Evolutionary conservation across 2,113 vertebrate genomes (phyloP), one percentile per base, ranked within the genome.

Genomic region (Carassius carassius): DNA sequence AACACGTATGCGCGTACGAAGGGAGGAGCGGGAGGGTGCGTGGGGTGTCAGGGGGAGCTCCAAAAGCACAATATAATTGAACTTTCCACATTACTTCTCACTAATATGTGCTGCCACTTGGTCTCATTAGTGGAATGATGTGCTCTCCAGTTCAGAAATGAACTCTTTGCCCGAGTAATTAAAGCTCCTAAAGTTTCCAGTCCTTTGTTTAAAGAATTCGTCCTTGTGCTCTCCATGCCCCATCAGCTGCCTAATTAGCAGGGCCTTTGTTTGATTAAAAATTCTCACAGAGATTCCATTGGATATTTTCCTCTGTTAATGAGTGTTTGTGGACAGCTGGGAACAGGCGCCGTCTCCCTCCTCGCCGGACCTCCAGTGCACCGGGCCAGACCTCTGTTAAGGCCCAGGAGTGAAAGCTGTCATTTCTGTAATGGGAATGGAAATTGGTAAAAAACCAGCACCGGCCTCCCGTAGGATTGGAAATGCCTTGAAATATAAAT

Each of bases 311-410:
- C 96, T 96, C 93, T 97, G 96, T 97, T 98, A 99, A 99, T 98
- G 97, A 99, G 97, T 98, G 97, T 99, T 99, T 99, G 97, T 97
- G 97, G 98, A 99, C 98, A 99, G 97, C 97, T 98, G 98, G 98
- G 98, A 97, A 96, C 93, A 67, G 94, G 94, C 91, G 91, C 91
- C 69, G 89, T 88, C 93, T 96, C 96, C 96, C 95, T 94, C 93
- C 94, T 94, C 93, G 90, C 93, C 85, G 94, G 96, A 96, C 96
- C 95, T 97, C 97, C 97, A 95, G 96, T 95, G 95, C 95, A 94
- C 95, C 94, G 94, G 91, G 94, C 84, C 93, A 95, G 96, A 97
- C 97, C 97, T 98, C 96, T 98, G 97, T 97, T 97, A 97, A 95
- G 96, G 95, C 97, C 96, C 96, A 92, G 92, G 97, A 98, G 97